Evolutionary conservation across 2,888 invertebrate genomes (phyloP).

Genomic region (Crossocerus cetratus): DNA sequence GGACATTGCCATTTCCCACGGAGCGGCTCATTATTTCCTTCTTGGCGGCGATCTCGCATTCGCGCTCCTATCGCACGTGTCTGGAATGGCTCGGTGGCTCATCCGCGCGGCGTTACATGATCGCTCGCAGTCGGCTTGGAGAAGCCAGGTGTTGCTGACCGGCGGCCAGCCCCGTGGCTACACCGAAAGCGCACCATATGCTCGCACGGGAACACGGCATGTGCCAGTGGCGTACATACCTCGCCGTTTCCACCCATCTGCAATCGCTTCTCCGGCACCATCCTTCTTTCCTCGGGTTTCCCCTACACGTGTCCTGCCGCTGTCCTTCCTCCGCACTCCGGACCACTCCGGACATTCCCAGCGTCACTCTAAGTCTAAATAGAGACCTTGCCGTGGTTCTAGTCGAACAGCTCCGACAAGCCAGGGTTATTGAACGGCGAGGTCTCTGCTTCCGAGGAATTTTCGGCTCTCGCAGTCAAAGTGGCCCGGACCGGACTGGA

Average conservation of each 20-base stretch:
- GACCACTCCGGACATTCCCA: too few species aligned
- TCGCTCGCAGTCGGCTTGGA: constrained; percentile 19
- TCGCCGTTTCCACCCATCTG: not conserved
- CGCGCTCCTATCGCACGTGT: constrained; percentile 49
- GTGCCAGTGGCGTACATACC: constrained; percentile 34
- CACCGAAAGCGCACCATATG: constrained; percentile 44
- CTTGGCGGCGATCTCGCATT: constrained; percentile 47
- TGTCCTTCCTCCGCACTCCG: too few species aligned
- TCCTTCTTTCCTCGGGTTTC: too few species aligned
- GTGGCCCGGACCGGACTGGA: not conserved
- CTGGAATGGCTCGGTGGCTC: constrained; percentile 34
- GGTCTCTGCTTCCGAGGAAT: too few species aligned
- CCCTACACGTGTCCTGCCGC: too few species aligned
- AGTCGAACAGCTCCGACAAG: too few species aligned
- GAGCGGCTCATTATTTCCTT: constrained; percentile 61
- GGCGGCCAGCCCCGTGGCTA: constrained; percentile 27
- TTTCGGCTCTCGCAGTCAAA: not conserved
- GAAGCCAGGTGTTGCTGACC: constrained; percentile 51
- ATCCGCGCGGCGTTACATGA: constrained; percentile 14
- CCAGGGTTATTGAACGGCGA: too few species aligned
- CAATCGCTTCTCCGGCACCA: not conserved
- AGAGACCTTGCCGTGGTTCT: too few species aligned
- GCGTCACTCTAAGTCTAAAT: too few species aligned
- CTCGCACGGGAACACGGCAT: constrained; percentile 13
- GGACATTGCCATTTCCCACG: constrained; percentile 60